These are phyloP conservation scores for Macaria notata DNA, from an alignment of 2,888 invertebrate genomes.

Conservation along the genomic window DNA sequence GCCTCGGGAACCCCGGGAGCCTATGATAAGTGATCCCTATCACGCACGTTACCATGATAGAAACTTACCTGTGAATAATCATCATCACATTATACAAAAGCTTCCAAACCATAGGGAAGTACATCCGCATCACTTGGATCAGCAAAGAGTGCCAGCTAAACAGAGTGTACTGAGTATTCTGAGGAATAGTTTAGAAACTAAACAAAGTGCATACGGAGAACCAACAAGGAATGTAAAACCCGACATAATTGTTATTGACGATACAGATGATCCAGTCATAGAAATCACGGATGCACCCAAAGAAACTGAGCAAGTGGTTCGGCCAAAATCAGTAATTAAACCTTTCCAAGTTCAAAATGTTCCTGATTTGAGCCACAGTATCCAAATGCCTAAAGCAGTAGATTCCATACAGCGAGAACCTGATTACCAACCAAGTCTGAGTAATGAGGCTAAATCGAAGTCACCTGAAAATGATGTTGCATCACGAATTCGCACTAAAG, in stretches of 20 bases:
- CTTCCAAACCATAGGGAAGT: conserved; percentile 65
- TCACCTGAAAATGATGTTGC: conserved; percentile 81
- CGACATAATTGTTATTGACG: conserved; percentile 77
- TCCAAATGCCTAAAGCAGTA: conserved; percentile 86
- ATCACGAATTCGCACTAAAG: conserved; percentile 92
- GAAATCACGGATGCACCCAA: conserved; percentile 74
- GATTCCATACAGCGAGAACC: conserved; percentile 83
- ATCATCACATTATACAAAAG: conserved; percentile 71
- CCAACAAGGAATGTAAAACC: conserved; percentile 75
- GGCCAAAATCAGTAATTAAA: conserved; percentile 43
- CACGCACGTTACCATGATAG: conserved; percentile 63
- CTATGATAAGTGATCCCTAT: conserved; percentile 48
- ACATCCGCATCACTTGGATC: conserved; percentile 57
- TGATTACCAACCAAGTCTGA: conserved; percentile 63
- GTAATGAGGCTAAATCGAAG: conserved; percentile 57
- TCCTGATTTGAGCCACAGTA: conserved; percentile 67
- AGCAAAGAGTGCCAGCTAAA: conserved; percentile 81
- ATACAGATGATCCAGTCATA: conserved; percentile 73
- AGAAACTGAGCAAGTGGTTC: conserved; percentile 55
- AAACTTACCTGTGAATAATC: conserved; percentile 52
- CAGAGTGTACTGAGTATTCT: conserved; percentile 87
- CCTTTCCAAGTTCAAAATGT: conserved; percentile 40
- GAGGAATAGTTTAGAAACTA: conserved; percentile 87
- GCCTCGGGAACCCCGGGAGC: conserved; percentile 56
- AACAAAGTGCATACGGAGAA: conserved; percentile 78